Evolutionary conservation across 2,797 vertebrate genomes (phyloP), one percentile per base, ranked within the genome.

Genomic region (Spheniscus humboldti): DNA sequence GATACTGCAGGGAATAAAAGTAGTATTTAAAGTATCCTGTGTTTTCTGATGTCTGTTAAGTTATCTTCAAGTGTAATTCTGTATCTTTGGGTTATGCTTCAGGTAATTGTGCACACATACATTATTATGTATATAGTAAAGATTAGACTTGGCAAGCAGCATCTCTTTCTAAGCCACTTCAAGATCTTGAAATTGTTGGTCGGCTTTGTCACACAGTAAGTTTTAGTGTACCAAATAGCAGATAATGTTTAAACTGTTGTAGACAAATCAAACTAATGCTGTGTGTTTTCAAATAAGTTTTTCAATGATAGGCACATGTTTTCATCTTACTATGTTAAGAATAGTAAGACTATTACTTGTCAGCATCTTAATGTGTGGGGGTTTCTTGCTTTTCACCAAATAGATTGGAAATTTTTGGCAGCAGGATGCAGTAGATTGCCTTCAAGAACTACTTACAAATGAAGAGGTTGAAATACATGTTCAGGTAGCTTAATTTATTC

Each of bases 331-430:
- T 47, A 0, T 31, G 15, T 30, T 83, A 92, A 50, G 50, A 83
- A 80, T 4, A 39, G 28, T 25, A 47, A 60, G 43, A 68, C 3
- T 35, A 12, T 60, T 81, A 55, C 5, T 76, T 93, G 9, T 35
- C 22, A 62, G 17, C 52, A 13, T 66, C 30, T 47, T 73, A 66
- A 78, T 52, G 5, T 48, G 12, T 23, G 18, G 5, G 41, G 25
- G 1, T 89, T 84, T 94, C 37, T 88, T 91, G 52, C 69, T 72
- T 94, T 71, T 86, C 20, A 30, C 41, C 37, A 75, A 77, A 78
- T 62, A 99, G 99, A 95, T 99, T 39, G 99, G 99, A 45, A 97
- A 96, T 50, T 77, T 57, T 68, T 99, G 99, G 99, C 99, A 99
- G 95, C 86, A n/a, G 48, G 99, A 99, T 78, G 99, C 99, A 15